phyloP scores from a whole-genome alignment of 2,113 vertebrate genomes.

The Empidonax alnorum region DNA sequence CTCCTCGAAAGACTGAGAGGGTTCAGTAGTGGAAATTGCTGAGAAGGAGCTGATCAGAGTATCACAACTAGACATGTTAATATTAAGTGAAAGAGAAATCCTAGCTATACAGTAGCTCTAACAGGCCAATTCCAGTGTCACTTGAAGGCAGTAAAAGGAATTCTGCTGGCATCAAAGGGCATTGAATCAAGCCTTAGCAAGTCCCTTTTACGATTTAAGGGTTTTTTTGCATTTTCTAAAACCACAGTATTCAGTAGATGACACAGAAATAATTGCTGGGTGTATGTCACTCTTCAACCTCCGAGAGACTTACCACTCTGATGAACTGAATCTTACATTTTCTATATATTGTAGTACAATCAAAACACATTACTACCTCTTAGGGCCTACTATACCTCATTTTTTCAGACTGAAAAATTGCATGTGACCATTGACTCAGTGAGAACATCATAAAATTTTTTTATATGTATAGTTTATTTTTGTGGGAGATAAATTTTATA shows the following conservation, averaged over 20 bases:
- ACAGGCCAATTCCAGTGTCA: slow-evolving; percentile 44
- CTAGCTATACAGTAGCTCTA: slow-evolving; percentile 60
- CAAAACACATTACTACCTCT: slow-evolving; percentile 96
- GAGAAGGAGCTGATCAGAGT: slow-evolving; percentile 57
- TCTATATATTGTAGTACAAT: slow-evolving; percentile 91
- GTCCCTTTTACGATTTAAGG: slow-evolving; percentile 7
- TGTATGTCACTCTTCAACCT: slow-evolving; percentile 70
- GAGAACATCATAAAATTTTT: slow-evolving; percentile 90
- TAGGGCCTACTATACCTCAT: slow-evolving; percentile 95
- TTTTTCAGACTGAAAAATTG: slow-evolving; percentile 89
- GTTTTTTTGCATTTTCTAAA: slow-evolving; percentile 39
- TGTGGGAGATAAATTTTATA: slow-evolving; percentile 94
- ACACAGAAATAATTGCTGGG: slow-evolving; percentile 47
- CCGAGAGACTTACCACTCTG: slow-evolving; percentile 78
- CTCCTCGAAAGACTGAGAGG: slow-evolving; percentile 18
- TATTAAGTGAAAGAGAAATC: slow-evolving; percentile 47
- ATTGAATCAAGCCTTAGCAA: slow-evolving; percentile 28
- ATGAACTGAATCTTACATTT: slow-evolving; percentile 81
- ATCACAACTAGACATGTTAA: slow-evolving; percentile 6
- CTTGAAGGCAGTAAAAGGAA: slow-evolving; percentile 12
- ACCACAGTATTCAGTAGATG: slow-evolving; percentile 71
- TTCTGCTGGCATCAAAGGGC: slow-evolving; percentile 23
- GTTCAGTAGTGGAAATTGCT: slow-evolving; percentile 36
- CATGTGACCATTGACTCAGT: slow-evolving; percentile 85
- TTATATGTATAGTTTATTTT: slow-evolving; percentile 96